Conservation (phyloP, 30 jellyfish, hydroid and myxozoan genomes). For the Turritopsis dohrnii region DNA sequence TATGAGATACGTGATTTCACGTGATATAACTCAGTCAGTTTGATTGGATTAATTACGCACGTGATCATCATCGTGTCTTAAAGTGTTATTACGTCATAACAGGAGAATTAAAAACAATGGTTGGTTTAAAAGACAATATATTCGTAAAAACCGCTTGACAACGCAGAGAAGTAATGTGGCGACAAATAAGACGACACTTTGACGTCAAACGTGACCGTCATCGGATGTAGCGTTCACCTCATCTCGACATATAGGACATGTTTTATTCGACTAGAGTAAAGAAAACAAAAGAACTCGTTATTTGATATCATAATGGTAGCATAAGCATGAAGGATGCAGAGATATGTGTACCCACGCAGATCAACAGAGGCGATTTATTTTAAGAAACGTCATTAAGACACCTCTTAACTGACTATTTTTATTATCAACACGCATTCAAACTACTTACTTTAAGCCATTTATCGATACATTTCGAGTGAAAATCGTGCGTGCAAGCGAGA, state of each 20-base stretch:
- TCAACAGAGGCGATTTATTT: background rate
- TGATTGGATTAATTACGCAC: background rate
- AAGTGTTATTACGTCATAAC: background rate
- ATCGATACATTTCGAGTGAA: slow-evolving; percentile 88
- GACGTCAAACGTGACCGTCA: background rate
- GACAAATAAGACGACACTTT: background rate
- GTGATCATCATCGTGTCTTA: background rate
- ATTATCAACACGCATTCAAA: background rate
- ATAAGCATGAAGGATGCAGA: background rate
- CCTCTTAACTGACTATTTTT: background rate
- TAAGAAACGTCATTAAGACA: background rate
- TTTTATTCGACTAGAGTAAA: slow-evolving; percentile 61
- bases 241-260: slow-evolving; percentile 85
- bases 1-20: no score
- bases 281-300: background rate
- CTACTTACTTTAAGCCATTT: slow-evolving; percentile 78
- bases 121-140: background rate
- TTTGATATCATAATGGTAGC: background rate
- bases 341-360: background rate
- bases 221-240: slow-evolving; percentile 44
- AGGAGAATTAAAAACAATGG: background rate
- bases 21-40: no score
- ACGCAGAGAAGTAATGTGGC: background rate
- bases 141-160: background rate
- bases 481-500: slow-evolving; percentile 86